Evolutionary conservation across 2,113 vertebrate species (phyloP), one percentile per base, ranked within the genome.

Genomic region (Gadus chalcogrammus): DNA sequence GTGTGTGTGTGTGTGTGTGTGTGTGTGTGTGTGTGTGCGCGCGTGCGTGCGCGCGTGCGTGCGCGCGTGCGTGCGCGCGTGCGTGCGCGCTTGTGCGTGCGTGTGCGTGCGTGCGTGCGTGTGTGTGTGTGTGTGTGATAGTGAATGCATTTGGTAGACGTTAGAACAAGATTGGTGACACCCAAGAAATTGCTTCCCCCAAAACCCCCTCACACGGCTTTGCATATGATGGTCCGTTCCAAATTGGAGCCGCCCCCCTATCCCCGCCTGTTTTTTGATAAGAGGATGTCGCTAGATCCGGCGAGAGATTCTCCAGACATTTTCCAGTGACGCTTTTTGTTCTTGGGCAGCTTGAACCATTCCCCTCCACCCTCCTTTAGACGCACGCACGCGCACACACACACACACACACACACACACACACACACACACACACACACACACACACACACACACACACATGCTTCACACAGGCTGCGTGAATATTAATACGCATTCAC

Each of bases 71-170:
- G 17, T n/a, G 17, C 1, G 15, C 2, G 56, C 0, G 56, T 59
- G 56, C 2, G 15, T n/a, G 17, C 8, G 17, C 53, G 73, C 48
- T 71, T 82, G 77, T 78, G 85, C 84, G 83, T 24, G 24, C 2
- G 24, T 24, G 88, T 80, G 15, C 1, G 15, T 15, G 56, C 0
- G 56, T 59, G 56, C 2, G 15, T n/a, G 17, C 8, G 17, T n/a
- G 17, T n/a, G 58, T 60, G 58, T 8, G 17, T 7, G 16, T 8
- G 42, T 48, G 55, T 58, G 55, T n/a, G 55, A 58, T 58, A 16
- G 5, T 83, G 81, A 87, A 88, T 75, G 72, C 74, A 81, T 91
- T 90, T 82, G 76, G 85, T 81, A 77, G 77, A 77, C 76, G 74
- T 82, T 68, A 84, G 72, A 82, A 20, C 71, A 77, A 75, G 82